These are phyloP conservation scores for Buathra laborator DNA, from an alignment of 2,888 invertebrate genomes.

Conservation along the genomic window DNA sequence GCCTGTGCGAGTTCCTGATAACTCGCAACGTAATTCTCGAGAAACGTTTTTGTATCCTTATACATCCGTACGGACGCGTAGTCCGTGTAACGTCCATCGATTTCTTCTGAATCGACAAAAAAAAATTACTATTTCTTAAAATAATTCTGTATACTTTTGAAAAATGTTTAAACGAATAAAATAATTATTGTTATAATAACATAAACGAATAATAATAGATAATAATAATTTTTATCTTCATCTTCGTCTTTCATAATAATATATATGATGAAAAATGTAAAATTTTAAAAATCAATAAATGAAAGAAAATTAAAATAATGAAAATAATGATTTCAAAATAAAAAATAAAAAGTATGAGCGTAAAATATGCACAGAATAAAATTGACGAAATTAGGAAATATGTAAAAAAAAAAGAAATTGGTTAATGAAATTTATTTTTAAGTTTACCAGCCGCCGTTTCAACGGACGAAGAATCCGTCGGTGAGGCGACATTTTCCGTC, in stretches of 20 bases:
- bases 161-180: neutral
- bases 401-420: neutral
- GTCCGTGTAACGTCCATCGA: slow-evolving; percentile 77
- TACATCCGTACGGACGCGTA: slow-evolving; percentile 87
- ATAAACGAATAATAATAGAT: too few relatives aligned
- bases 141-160: neutral
- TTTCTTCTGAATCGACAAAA: slow-evolving; percentile 57
- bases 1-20: slow-evolving; percentile 88
- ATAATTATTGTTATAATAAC: neutral
- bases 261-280: too few relatives aligned
- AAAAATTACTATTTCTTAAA: neutral
- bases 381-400: slow-evolving; percentile 11
- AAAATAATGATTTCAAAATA: neutral
- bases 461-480: slow-evolving; percentile 40
- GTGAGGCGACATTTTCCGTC: slow-evolving; percentile 11
- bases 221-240: too few relatives aligned
- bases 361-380: neutral
- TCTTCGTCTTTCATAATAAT: too few relatives aligned
- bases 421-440: too few relatives aligned
- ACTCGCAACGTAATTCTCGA: slow-evolving; percentile 87
- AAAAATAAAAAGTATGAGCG: neutral
- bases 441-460: slow-evolving; percentile 46
- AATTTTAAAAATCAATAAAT: neutral
- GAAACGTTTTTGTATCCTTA: slow-evolving; percentile 87
- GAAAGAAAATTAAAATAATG: neutral